Conservation (phyloP, 1,140 invertebrate species). For the Aplysia californica region DNA sequence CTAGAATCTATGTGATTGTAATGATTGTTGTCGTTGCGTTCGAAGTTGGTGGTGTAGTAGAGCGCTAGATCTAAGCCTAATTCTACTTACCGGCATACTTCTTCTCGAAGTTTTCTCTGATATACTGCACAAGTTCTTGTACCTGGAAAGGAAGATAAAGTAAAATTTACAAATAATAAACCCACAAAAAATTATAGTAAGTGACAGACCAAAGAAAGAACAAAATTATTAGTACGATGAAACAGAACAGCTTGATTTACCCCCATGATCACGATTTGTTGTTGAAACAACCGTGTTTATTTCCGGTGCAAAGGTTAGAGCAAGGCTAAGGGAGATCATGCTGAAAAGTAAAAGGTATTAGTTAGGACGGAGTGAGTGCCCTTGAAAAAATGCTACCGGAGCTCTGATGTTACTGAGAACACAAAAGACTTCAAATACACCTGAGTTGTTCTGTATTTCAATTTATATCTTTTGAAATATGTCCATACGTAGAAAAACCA, state of each 20-base stretch:
- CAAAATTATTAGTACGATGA: neutral
- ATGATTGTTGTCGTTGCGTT: neutral
- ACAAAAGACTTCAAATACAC: too few species aligned
- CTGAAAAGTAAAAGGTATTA: too few species aligned
- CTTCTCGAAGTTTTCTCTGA: constrained; percentile 41
- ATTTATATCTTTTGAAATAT: too few species aligned
- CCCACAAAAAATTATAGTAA: too few species aligned
- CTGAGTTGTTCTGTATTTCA: too few species aligned
- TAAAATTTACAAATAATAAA: neutral
- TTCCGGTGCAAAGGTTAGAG: constrained; percentile 13
- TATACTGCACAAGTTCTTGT: constrained; percentile 35
- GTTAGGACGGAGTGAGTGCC: too few species aligned
- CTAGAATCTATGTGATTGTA: neutral
- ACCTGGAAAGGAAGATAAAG: constrained; percentile 30
- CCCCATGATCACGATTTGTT: constrained; percentile 26
- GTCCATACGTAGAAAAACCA: too few species aligned
- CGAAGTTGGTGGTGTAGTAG: neutral
- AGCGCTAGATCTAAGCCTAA: neutral
- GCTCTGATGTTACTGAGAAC: too few species aligned
- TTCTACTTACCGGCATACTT: constrained; percentile 45
- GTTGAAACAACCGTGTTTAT: neutral
- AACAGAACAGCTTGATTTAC: too few species aligned
- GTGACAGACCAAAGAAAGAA: neutral
- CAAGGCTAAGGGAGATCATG: too few species aligned
- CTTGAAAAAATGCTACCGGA: too few species aligned